phyloP scores from a whole-genome alignment of 2,888 invertebrate species.

The Chouioia cunea region DNA sequence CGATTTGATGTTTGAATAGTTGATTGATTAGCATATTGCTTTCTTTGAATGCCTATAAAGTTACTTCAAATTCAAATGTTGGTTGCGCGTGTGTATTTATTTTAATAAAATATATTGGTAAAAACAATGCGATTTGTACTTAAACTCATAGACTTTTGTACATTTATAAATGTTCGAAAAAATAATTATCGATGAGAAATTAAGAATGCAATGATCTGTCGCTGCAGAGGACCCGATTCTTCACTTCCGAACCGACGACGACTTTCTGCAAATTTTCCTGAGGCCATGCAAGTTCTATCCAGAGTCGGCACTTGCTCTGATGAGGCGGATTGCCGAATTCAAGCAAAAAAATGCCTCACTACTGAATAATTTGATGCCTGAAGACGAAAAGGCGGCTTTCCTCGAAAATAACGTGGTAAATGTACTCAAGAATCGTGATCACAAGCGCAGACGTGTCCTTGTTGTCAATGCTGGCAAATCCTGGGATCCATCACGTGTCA shows the following conservation, averaged over 20 bases:
- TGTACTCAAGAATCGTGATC: conserved; percentile 81
- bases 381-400: conserved; percentile 77
- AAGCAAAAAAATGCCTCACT: conserved; percentile 78
- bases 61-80: too few relatives aligned
- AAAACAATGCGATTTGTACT: too few relatives aligned
- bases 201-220: background rate
- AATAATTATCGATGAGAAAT: background rate
- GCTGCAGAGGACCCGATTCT: conserved; percentile 75
- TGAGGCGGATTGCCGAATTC: conserved; percentile 83
- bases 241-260: conserved; percentile 80
- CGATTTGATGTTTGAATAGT: too few relatives aligned
- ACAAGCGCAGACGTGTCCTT: conserved; percentile 81
- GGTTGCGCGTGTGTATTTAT: too few relatives aligned
- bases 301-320: conserved; percentile 83
- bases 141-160: conserved; percentile 13
- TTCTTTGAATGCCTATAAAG: too few relatives aligned
- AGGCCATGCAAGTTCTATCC: conserved; percentile 88
- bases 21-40: too few relatives aligned
- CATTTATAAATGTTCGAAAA: background rate
- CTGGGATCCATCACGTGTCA: conserved; percentile 83
- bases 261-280: conserved; percentile 82
- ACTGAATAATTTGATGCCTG: conserved; percentile 76
- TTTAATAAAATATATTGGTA: too few relatives aligned
- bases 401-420: conserved; percentile 82
- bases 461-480: conserved; percentile 79